Evolutionary conservation across 30 jellyfish, hydroid and myxozoan genomes (phyloP), one percentile per base, ranked within the genome.

Genomic region (Aurelia aurita): DNA sequence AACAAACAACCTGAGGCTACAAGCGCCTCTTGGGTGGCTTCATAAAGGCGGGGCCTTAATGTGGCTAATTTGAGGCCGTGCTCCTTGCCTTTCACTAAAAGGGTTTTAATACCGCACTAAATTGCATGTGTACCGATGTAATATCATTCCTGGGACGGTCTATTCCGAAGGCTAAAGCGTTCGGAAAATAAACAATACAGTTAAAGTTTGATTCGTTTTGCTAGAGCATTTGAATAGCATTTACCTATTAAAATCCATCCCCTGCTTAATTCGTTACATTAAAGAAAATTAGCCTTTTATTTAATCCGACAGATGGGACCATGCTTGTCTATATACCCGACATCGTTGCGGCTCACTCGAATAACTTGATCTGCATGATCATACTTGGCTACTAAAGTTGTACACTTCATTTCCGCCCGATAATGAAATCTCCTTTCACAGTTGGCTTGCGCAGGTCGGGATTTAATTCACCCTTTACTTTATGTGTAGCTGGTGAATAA

Each of bases 321-420:
- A 20, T 22, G 59, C 57, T 59, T 72, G 77, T 60, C 54, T 77
- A 49, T 58, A 23, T 77, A 46, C 88, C 35, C n/a, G 54, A 20
- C 13, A 60, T 77, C 79, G 63, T 60, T 77, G 88, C 66, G 79
- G 76, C 88, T 77, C 46, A 13, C 31, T 77, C 63, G 67, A 21
- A 77, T 77, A 54, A 72, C 43, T 58, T 61, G 55, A 51, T 34
- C 78, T 34, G 43, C 73, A 68, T 82, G 76, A 58, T 82, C 60
- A 55, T 69, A 67, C 43, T 77, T 68, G 73, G 81, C 86, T 68
- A 69, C 65, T 6, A 80, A 45, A 82, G 66, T 61, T 69, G 78
- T 75, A 77, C 96, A 74, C 87, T 68, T 87, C 89, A 87, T 87
- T 87, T 87, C 96, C 96, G 77, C 74, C 87, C 74, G 69, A 53